A percentile compares a stretch with the other conserved stretches of the same genome.
Conservation (phyloP, 2,888 invertebrate species). For the Aleiodes alternator region DNA sequence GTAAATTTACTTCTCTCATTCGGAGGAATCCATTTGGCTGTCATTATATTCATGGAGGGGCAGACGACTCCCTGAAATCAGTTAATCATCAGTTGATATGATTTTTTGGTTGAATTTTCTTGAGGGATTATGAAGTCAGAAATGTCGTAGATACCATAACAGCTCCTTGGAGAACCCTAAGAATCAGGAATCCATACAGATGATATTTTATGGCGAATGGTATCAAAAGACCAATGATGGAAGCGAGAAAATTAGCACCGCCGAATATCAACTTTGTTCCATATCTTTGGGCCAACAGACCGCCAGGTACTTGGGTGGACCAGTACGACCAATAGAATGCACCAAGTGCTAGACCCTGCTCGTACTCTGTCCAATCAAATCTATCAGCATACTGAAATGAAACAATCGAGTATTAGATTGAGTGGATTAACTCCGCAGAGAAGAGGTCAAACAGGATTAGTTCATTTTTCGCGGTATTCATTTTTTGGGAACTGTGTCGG, state of each 20-base stretch:
- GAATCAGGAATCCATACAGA: conserved; percentile 76
- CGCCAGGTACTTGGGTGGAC: conserved; percentile 82
- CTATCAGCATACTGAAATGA: conserved; percentile 53
- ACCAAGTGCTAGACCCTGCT: conserved; percentile 80
- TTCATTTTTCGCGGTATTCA: too few species aligned
- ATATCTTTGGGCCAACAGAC: conserved; percentile 80
- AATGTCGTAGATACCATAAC: conserved; percentile 77
- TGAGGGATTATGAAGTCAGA: neutral
- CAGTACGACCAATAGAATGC: conserved; percentile 84
- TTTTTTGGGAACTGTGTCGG: too few species aligned
- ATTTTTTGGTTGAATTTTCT: neutral
- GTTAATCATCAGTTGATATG: neutral
- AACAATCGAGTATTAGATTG: conserved; percentile 37
- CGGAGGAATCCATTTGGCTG: conserved; percentile 87
- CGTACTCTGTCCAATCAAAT: conserved; percentile 80
- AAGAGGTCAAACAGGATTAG: too few species aligned
- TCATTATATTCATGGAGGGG: conserved; percentile 85
- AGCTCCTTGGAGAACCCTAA: conserved; percentile 81
- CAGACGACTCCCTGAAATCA: conserved; percentile 79
- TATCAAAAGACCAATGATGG: conserved; percentile 79
- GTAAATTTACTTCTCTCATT: conserved; percentile 84
- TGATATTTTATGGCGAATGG: conserved; percentile 79
- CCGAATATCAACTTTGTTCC: conserved; percentile 84
- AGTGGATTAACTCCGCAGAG: conserved; percentile 37
- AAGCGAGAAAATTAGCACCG: conserved; percentile 79